Evolutionary conservation across 2,113 vertebrate species (phyloP), one percentile per base, ranked within the genome.

Genomic region (Sceloporus undulatus): DNA sequence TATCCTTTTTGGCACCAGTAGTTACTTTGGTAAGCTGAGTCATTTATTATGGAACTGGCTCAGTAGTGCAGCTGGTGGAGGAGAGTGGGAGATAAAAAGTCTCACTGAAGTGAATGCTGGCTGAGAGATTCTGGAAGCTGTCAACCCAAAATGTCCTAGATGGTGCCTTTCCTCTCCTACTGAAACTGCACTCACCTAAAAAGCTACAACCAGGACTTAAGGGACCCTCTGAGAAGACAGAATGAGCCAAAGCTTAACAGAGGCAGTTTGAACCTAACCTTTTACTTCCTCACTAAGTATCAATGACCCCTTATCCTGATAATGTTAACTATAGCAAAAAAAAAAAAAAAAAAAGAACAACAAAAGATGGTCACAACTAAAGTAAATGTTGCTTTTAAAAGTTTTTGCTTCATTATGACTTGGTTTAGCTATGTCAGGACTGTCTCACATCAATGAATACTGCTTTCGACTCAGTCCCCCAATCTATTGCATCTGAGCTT

Each of bases 1-100:
- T 80, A 56, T 87, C 66, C 6, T 65, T 86, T 86, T 79, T 78
- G 40, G 85, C 75, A 59, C 73, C 27, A 16, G 21, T 68, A 79
- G 42, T 21, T 71, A 29, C 48, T 73, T 56, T 87, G 66, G 85
- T 87, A 62, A 79, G 21, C 59, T 81, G 77, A 80, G 34, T 52
- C 23, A 13, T 56, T 70, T 52, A 25, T 11, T 79, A 56, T 21
- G 62, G 68, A 86, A 87, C 14, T 29, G 23, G 25, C 34, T 71
- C 23, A 42, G 27, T 40, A 19, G 5, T 65, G 27, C 56, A 62
- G 11, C 40, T n/a, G 59, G 59, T 85, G 21, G 25, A n/a, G 8
- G n/a, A 68, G 48, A 75, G 40, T 11, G 62, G 68, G 66, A 27
- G 38, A 62, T 62, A 62, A 62, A 62, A 62, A 18, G 18, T 62